These are phyloP conservation scores for Cryptotermes secundus DNA, from an alignment of 1,140 invertebrate species.

Conservation along the genomic window DNA sequence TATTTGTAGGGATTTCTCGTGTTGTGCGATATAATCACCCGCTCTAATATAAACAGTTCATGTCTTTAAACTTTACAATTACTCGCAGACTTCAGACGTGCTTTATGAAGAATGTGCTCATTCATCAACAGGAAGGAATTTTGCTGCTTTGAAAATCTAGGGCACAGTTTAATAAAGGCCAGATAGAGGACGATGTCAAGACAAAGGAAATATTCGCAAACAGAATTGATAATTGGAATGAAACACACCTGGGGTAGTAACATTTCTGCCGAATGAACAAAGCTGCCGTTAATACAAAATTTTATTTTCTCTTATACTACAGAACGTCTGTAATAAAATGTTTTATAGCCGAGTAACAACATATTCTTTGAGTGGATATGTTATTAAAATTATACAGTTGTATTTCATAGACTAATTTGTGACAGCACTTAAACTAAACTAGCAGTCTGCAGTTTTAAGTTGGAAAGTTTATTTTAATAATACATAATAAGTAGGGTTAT, in stretches of 20 bases:
- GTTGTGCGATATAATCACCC: not conserved
- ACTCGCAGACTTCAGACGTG: not conserved
- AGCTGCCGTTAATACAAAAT: too few species aligned
- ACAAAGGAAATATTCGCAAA: slow-evolving; percentile 13
- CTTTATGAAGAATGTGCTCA: not conserved
- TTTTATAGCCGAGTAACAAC: not conserved
- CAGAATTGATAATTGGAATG: not conserved
- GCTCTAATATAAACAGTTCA: not conserved
- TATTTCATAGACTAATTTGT: not conserved
- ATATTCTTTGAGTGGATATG: not conserved
- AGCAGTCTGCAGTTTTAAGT: too few species aligned
- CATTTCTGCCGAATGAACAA: not conserved
- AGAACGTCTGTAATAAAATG: not conserved
- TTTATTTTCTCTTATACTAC: not conserved
- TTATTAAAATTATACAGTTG: not conserved
- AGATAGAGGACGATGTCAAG: not conserved
- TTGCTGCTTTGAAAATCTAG: not conserved
- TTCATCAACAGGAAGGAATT: not conserved
- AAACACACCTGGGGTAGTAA: not conserved
- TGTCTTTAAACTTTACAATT: not conserved
- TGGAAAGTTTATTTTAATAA: too few species aligned
- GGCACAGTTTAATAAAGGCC: not conserved
- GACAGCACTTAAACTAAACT: too few species aligned
- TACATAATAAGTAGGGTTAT: too few species aligned
- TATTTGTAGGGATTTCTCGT: not conserved